Base-by-base conservation (phyloP, 2,888 invertebrate genomes). In the Campoplex capitator region DNA sequence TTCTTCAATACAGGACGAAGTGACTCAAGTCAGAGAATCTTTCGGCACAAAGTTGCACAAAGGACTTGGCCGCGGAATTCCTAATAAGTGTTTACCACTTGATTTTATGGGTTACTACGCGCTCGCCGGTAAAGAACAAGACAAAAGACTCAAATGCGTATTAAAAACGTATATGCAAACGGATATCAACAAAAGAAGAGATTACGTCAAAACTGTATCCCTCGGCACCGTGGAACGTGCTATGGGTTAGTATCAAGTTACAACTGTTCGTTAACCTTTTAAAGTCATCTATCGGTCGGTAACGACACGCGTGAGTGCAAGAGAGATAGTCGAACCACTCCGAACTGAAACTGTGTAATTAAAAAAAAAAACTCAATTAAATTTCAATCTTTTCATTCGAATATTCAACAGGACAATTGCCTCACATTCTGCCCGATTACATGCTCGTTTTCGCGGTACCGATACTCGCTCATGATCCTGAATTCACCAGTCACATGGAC, bases 51-150 rank as follows among this genome's bases (percentile, higher is more conserved):
- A 99, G 95, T 95, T 99, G 90, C 99, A 99, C 95, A 99, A 99
- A 95, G 98, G 98, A 83, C 95, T 97, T 78, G 95, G 96, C 65
- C 95, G 97, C 95, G 98, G 98, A 88, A 96, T 98, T 89, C 98
- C 98, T 3, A 97, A 97, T 93, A 98, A 98, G 94, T 98, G 98
- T 93, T 95, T 99, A 88, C 99, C 99, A 0, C 95, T 99, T 80
- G 99, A 99, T 95, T 99, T 99, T 95, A 98, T 99, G 98, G 98
- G 98, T 28, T 98, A 98, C 95, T 99, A 99, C 95, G 98, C 97
- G 54, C 95, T 99, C 83, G 98, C 97, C 51, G 99, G 99, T 0
- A 96, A 97, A 88, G 99, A 99, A 95, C 96, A 97, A 11, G 98
- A 98, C 91, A 96, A 97, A 87, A 97, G 97, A 92, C 95, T 97